These are phyloP conservation scores for Amitus sp. DNA, from an alignment of 2,888 invertebrate species.

Conservation along the genomic window DNA sequence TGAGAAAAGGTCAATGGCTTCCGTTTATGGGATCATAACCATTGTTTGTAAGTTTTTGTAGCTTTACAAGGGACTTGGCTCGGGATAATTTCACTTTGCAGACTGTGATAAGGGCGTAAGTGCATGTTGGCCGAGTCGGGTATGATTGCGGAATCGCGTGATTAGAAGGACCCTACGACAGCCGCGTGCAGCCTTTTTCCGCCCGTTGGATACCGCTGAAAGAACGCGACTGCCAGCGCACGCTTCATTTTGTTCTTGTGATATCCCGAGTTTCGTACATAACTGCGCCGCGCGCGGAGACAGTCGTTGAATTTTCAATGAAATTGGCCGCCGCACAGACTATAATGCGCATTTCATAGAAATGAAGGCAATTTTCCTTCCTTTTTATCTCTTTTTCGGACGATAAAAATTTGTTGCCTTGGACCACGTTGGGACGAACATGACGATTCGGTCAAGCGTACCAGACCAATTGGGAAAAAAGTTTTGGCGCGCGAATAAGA, in stretches of 20 bases:
- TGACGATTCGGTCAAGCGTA: neutral
- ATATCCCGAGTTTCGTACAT: constrained; percentile 7
- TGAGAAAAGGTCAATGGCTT: constrained; percentile 11
- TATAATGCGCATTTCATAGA: constrained; percentile 4
- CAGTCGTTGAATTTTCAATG: constrained; percentile 43
- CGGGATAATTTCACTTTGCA: constrained; percentile 45
- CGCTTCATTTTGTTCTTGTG: neutral
- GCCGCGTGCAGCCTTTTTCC: constrained; percentile 26
- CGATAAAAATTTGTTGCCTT: constrained; percentile 2
- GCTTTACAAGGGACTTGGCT: constrained; percentile 35
- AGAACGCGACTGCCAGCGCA: constrained; percentile 18
- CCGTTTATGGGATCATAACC: constrained; percentile 6
- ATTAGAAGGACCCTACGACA: constrained; percentile 20
- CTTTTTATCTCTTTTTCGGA: constrained; percentile 1
- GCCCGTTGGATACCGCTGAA: constrained; percentile 24
- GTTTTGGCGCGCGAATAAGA: neutral
- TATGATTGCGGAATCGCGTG: constrained; percentile 45
- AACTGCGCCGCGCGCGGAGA: constrained; percentile 20
- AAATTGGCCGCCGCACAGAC: constrained; percentile 34
- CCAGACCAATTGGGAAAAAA: neutral
- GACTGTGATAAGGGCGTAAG: constrained; percentile 37
- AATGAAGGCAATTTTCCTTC: neutral
- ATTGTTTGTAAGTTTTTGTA: constrained; percentile 8
- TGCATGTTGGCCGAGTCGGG: constrained; percentile 37
- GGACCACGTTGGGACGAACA: neutral